Evolutionary conservation across 2,797 vertebrate genomes (phyloP).

Genomic region (Xiphophorus birchmanni): DNA sequence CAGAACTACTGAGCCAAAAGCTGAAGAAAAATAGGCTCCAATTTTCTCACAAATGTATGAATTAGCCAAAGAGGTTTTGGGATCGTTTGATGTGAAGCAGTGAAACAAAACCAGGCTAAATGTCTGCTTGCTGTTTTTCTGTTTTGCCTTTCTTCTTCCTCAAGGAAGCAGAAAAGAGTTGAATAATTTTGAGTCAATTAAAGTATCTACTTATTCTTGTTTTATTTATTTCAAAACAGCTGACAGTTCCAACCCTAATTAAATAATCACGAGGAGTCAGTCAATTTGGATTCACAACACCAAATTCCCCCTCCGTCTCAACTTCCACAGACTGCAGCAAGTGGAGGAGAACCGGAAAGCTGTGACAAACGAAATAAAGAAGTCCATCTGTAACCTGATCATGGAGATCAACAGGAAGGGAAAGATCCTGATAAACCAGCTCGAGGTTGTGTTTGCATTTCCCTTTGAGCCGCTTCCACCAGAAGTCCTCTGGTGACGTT

Average conservation of each 20-base stretch:
- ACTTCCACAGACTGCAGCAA: constrained; percentile 88
- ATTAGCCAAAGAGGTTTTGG: background rate
- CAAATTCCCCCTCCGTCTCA: background rate
- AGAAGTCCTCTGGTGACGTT: rapidly evolving
- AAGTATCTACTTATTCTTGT: background rate
- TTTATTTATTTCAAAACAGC: background rate
- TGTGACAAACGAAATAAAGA: constrained; percentile 97
- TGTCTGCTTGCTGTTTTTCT: no score
- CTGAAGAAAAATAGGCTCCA: background rate
- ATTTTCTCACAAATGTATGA: background rate
- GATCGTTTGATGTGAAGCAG: background rate
- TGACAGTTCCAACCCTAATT: background rate
- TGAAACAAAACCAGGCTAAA: background rate
- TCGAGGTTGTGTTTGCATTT: constrained; percentile 87
- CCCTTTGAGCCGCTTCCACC: background rate
- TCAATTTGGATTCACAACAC: background rate
- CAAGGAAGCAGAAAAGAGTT: background rate
- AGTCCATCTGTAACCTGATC: constrained; percentile 96
- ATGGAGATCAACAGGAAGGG: constrained; percentile 99
- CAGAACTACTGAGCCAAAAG: background rate
- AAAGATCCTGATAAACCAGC: constrained; percentile 94
- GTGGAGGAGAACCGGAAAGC: constrained; percentile 96
- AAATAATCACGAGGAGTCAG: no score
- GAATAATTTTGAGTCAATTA: background rate
- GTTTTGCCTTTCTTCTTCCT: no score